Evolutionary conservation across 2,797 vertebrate genomes (phyloP).

Genomic region (Hippoglossus hippoglossus): DNA sequence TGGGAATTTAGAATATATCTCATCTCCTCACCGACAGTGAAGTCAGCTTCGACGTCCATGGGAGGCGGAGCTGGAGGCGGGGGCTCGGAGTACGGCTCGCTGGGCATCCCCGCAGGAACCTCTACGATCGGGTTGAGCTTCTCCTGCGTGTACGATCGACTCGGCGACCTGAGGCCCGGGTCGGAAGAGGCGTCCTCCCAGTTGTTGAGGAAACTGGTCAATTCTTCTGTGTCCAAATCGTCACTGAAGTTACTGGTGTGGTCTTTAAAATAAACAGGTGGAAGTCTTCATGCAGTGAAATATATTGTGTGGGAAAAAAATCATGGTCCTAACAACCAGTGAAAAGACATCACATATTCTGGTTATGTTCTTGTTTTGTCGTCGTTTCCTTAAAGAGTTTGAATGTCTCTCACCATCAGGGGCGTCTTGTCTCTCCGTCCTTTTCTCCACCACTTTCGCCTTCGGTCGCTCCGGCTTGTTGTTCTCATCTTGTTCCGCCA

Average conservation of each 20-base stretch:
- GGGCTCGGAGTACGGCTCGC: slow-evolving; percentile 65
- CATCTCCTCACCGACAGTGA: slow-evolving; percentile 86
- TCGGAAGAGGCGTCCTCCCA: slow-evolving; percentile 93
- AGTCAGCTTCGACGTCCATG: slow-evolving; percentile 95
- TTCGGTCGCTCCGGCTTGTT: slow-evolving; percentile 57
- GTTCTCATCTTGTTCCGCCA: slow-evolving; percentile 90
- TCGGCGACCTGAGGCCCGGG: slow-evolving; percentile 77
- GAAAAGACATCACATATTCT: too few relatives aligned
- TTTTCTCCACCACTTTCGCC: slow-evolving; percentile 72
- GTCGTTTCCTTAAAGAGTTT: not conserved
- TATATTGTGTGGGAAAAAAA: too few relatives aligned
- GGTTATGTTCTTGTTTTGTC: not conserved
- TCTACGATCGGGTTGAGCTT: slow-evolving; percentile 53
- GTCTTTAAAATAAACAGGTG: slow-evolving; percentile 78
- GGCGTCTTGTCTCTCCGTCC: slow-evolving; percentile 80
- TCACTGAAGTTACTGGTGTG: slow-evolving; percentile 90
- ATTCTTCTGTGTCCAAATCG: slow-evolving; percentile 92
- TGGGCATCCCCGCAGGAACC: slow-evolving; percentile 21
- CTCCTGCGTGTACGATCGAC: slow-evolving; percentile 18
- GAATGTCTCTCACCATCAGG: slow-evolving; percentile 80
- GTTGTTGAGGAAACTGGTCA: slow-evolving; percentile 90
- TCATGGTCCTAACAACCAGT: too few relatives aligned
- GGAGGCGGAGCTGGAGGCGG: slow-evolving; percentile 44
- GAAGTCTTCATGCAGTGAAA: not conserved
- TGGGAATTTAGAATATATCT: too few relatives aligned